These are phyloP conservation scores for Electrophaes corylata DNA, from an alignment of 2,888 invertebrate species.

Conservation along the genomic window DNA sequence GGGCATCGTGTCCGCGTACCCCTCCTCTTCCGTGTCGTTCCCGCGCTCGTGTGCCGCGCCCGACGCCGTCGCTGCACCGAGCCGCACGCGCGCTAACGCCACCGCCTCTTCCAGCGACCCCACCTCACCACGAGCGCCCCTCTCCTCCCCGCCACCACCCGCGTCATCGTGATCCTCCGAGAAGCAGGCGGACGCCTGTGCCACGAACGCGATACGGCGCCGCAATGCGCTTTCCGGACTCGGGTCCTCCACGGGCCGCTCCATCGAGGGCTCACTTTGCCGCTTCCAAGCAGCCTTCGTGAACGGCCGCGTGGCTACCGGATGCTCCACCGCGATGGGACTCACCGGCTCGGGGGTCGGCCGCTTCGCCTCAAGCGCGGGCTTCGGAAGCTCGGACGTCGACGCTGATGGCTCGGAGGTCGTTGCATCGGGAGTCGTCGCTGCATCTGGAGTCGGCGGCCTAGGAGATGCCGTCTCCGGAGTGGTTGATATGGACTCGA, in stretches of 20 bases:
- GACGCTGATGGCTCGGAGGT: conserved; percentile 4
- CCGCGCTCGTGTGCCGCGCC: conserved; percentile 69
- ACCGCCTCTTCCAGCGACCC: conserved; percentile 83
- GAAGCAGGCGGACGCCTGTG: conserved; percentile 77
- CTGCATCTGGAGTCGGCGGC: conserved; percentile 36
- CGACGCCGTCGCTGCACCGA: conserved; percentile 64
- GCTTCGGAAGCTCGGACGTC: conserved; percentile 27
- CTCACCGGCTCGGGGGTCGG: conserved; percentile 54
- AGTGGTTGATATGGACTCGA: conserved; percentile 16
- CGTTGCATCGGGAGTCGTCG: conserved; percentile 17
- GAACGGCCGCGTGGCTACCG: conserved; percentile 81
- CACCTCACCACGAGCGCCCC: conserved; percentile 47
- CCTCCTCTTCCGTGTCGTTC: conserved; percentile 77
- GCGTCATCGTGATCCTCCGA: conserved; percentile 80
- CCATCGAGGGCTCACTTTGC: conserved; percentile 69
- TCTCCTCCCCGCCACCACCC: conserved; percentile 60
- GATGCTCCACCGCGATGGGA: conserved; percentile 74
- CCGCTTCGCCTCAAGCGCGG: conserved; percentile 38
- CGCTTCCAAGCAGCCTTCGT: conserved; percentile 82
- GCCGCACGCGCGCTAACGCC: conserved; percentile 78
- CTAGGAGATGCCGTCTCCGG: conserved; percentile 27
- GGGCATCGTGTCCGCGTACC: conserved; percentile 77
- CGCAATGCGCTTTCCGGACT: conserved; percentile 74
- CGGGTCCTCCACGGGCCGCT: conserved; percentile 72
- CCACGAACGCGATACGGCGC: conserved; percentile 81